These are phyloP conservation scores for Cabera pusaria DNA, from an alignment of 2,888 invertebrate genomes.

Conservation along the genomic window DNA sequence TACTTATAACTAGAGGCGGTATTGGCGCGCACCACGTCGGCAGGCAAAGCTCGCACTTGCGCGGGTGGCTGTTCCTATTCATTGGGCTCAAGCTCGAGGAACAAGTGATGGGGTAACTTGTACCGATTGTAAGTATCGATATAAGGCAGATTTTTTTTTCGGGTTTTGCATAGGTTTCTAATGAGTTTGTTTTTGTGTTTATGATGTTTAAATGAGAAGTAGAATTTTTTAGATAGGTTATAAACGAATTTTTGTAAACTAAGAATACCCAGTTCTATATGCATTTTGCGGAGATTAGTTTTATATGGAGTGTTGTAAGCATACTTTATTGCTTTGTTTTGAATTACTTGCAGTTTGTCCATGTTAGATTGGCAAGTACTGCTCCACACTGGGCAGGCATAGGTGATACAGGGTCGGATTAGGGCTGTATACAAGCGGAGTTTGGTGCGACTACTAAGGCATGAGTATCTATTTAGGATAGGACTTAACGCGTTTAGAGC, in stretches of 20 bases:
- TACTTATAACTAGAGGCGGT: no score
- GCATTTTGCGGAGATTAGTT: neutral
- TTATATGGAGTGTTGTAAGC: neutral
- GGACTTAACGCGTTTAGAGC: constrained; percentile 3
- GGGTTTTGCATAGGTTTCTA: constrained; percentile 1
- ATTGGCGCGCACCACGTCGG: no score
- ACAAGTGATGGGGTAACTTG: constrained; percentile 1
- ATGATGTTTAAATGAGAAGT: no score
- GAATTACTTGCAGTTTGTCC: neutral
- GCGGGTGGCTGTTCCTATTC: no score
- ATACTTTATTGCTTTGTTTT: neutral
- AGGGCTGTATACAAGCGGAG: neutral
- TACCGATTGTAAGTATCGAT: neutral
- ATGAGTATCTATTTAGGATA: neutral
- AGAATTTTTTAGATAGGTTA: constrained; percentile 1
- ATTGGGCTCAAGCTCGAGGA: neutral
- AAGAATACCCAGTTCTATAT: neutral
- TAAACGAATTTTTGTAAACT: neutral
- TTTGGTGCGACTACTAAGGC: neutral
- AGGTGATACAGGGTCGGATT: constrained; percentile 1
- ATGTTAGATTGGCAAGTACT: constrained; percentile 1
- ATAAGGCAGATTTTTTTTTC: neutral
- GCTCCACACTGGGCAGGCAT: neutral
- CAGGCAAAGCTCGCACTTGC: no score
- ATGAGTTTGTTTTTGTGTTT: neutral